Percentiles rank a stretch among this genome's conserved stretches.
These are phyloP conservation scores for Megalonaias nervosa DNA, from an alignment of 1,140 invertebrate species.

Conservation along the genomic window DNA sequence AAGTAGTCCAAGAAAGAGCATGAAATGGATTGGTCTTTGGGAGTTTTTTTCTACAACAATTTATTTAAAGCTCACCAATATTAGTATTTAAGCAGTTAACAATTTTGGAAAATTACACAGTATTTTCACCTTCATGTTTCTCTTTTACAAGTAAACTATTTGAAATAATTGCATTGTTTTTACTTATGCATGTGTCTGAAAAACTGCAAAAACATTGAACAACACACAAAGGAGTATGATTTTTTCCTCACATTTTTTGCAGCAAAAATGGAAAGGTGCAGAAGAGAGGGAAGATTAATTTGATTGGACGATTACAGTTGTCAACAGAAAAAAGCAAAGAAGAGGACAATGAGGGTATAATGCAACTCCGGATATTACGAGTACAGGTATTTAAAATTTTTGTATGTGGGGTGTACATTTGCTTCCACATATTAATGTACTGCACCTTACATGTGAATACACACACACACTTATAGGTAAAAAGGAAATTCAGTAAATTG, in stretches of 20 bases:
- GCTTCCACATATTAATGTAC: neutral
- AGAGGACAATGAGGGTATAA: slow-evolving; percentile 97
- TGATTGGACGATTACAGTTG: slow-evolving; percentile 94
- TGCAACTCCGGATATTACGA: slow-evolving; percentile 93
- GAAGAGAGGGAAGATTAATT: slow-evolving; percentile 93
- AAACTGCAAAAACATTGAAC: neutral
- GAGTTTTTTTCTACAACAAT: no score
- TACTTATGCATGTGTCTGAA: neutral
- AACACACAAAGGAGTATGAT: neutral
- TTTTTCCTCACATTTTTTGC: slow-evolving; percentile 37
- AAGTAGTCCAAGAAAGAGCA: no score
- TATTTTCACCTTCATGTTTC: no score
- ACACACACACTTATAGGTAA: no score
- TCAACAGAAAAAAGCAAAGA: slow-evolving; percentile 93
- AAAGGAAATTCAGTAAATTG: no score
- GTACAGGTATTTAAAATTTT: slow-evolving; percentile 77
- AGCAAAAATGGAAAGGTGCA: slow-evolving; percentile 96
- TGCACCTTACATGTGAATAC: no score
- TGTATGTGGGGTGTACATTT: neutral
- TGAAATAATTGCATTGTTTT: neutral
- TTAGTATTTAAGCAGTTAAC: no score
- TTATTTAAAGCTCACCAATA: no score
- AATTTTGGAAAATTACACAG: no score
- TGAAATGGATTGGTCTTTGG: no score
- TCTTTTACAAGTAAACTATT: neutral